Evolutionary conservation across 2,113 vertebrate genomes (phyloP).

Genomic region (Tragelaphus buxtoni): DNA sequence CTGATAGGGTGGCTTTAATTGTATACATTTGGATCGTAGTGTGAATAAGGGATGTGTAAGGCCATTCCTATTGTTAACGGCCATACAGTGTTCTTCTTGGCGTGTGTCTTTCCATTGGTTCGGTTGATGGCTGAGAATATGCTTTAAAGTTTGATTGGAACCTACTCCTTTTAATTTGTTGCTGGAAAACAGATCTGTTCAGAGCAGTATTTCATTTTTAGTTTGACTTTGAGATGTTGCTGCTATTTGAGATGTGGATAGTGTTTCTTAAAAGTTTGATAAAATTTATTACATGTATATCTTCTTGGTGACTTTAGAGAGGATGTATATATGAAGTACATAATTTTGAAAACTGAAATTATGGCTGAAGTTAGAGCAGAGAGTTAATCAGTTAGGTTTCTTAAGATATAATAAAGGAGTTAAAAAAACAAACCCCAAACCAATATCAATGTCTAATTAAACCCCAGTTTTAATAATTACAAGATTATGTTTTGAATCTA

Average conservation of each 20-base stretch:
- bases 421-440: neutral
- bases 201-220: slow-evolving; percentile 31
- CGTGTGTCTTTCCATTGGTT: slow-evolving; percentile 74
- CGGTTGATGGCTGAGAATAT: slow-evolving; percentile 75
- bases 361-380: slow-evolving; percentile 2
- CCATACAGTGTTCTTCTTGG: slow-evolving; percentile 71
- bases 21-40: slow-evolving; percentile 76
- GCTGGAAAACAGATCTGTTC: slow-evolving; percentile 59
- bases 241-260: slow-evolving; percentile 22
- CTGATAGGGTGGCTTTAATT: slow-evolving; percentile 77
- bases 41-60: slow-evolving; percentile 74
- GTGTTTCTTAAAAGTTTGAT: slow-evolving; percentile 30
- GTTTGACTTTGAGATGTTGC: slow-evolving; percentile 43
- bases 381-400: neutral
- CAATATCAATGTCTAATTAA: neutral
- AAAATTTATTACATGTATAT: neutral
- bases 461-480: slow-evolving; percentile 30
- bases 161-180: slow-evolving; percentile 65
- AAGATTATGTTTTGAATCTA: slow-evolving; percentile 15
- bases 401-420: neutral
- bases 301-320: slow-evolving; percentile 20
- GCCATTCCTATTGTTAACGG: slow-evolving; percentile 72
- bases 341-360: slow-evolving; percentile 34
- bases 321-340: neutral
- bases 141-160: slow-evolving; percentile 76